Conservation (phyloP, 2,797 vertebrate species). For the Salarias fasciatus region DNA sequence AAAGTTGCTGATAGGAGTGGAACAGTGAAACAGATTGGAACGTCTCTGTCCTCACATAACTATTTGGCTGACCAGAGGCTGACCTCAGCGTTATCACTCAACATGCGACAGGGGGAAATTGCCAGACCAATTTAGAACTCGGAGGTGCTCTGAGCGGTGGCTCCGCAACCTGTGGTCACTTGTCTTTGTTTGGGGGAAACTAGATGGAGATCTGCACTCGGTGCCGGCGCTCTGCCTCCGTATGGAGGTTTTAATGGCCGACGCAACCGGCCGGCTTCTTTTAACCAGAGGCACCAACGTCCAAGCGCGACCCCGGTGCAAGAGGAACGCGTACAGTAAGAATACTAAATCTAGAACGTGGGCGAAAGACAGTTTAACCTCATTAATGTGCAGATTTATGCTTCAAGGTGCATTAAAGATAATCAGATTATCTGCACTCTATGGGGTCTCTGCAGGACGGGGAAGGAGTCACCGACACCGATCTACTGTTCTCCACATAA, state of each 20-base stretch:
- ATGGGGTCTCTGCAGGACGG: too few species aligned
- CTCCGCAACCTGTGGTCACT: constrained; percentile 17
- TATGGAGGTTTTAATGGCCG: constrained; percentile 4
- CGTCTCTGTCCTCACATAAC: constrained; percentile 60
- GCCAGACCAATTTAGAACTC: constrained; percentile 57
- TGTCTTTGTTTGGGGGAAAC: constrained; percentile 23
- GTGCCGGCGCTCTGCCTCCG: not conserved
- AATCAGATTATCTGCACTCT: too few species aligned
- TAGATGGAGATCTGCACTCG: constrained; percentile 27
- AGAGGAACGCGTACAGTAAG: too few species aligned
- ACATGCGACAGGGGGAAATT: constrained; percentile 62
- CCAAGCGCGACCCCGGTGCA: too few species aligned
- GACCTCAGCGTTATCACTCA: constrained; percentile 69
- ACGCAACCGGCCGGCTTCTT: too few species aligned
- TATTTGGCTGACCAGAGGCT: constrained; percentile 76
- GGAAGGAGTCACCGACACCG: too few species aligned
- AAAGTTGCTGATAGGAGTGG: constrained; percentile 68
- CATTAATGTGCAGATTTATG: too few species aligned
- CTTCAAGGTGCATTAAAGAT: too few species aligned
- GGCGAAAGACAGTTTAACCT: too few species aligned
- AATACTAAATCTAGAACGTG: too few species aligned
- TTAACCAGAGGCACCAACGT: not conserved
- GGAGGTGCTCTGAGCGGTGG: constrained; percentile 31
- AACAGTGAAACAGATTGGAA: constrained; percentile 73
- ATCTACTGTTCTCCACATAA: too few species aligned